Conservation (phyloP, 1,140 invertebrate genomes). For the Homalodisca vitripennis region DNA sequence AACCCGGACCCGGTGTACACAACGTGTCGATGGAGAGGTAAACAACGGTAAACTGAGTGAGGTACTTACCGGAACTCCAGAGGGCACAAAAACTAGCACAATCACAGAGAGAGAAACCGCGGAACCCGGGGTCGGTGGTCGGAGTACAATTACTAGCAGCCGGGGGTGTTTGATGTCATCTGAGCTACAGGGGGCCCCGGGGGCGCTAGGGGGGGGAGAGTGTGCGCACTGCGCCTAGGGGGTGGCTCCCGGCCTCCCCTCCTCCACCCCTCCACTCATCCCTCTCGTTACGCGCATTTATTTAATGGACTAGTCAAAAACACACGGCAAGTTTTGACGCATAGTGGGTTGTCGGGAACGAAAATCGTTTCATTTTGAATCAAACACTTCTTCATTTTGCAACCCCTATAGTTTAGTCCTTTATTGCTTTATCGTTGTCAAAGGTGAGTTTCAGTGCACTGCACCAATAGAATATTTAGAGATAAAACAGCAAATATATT, state of each 20-base stretch:
- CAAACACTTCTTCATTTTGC: no score
- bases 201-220: conserved; percentile 5
- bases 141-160: neutral
- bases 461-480: no score
- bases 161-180: neutral
- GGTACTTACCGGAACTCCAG: conserved; percentile 16
- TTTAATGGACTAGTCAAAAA: conserved; percentile 25
- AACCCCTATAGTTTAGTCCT: no score
- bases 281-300: neutral
- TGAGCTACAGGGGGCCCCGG: neutral
- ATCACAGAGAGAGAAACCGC: neutral
- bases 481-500: no score
- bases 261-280: neutral
- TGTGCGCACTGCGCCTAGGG: conserved; percentile 15
- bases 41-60: neutral
- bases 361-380: no score
- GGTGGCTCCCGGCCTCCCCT: conserved; percentile 11
- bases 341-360: no score
- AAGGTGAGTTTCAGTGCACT: no score
- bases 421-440: no score
- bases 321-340: no score
- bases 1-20: no score
- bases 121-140: neutral
- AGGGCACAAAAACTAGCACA: neutral
- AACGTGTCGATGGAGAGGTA: no score